Evolutionary conservation across 2,797 vertebrate species (phyloP).

Genomic region (Sebastes cheni): DNA sequence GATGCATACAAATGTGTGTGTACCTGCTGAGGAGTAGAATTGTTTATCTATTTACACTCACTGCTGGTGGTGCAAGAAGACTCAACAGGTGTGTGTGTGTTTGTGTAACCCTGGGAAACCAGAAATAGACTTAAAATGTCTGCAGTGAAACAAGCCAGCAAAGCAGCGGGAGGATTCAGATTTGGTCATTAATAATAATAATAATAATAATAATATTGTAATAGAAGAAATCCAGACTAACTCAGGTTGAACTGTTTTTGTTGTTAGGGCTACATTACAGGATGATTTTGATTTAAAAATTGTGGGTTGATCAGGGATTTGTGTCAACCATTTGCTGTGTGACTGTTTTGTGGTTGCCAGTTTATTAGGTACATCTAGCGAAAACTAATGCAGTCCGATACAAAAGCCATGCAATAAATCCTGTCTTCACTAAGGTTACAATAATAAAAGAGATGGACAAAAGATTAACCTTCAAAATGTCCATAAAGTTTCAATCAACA

Average conservation of each 20-base stretch:
- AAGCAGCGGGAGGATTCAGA: background rate
- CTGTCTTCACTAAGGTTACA: background rate
- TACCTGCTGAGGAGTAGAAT: background rate
- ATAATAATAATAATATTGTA: background rate
- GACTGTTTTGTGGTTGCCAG: background rate
- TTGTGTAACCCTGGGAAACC: background rate
- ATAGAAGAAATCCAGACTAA: background rate
- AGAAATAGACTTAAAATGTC: background rate
- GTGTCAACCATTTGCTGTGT: background rate
- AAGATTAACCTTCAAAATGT: background rate
- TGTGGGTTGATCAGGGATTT: background rate
- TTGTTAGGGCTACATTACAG: background rate
- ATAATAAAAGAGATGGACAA: background rate
- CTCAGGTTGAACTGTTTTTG: background rate
- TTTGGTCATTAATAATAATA: background rate
- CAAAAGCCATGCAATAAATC: background rate
- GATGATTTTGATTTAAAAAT: background rate
- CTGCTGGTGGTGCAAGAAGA: background rate
- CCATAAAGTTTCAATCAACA: background rate
- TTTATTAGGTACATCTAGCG: background rate
- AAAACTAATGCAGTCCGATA: background rate
- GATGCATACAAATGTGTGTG: background rate
- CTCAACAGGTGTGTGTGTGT: background rate
- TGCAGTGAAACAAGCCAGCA: background rate
- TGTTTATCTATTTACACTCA: constrained; percentile 8